Evolutionary conservation across 53 echinoderm and acorn worm species (phyloP), one percentile per base, ranked within the genome.

Genomic region (Apostichopus leukothele): DNA sequence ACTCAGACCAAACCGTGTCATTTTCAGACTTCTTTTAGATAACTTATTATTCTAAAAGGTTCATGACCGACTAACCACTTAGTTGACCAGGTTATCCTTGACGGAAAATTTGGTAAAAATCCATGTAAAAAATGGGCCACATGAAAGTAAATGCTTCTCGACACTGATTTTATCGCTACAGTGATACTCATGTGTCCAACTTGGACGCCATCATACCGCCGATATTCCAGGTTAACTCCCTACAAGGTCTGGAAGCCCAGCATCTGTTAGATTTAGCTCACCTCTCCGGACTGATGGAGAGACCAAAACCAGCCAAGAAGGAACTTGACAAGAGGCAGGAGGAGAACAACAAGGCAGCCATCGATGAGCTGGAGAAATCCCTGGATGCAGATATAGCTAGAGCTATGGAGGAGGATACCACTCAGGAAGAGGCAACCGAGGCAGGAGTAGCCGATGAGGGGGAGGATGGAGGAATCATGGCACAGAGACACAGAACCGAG

Each of bases 311-410:
- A 25, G 77, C 78, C 51, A 89, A 92, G 94, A 91, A 67, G 12
- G 86, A 85, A 73, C 39, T 9, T 11, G 74, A 52, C 19, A 78
- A 55, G 84, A 87, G 9, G 54, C 23, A 74, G 39, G 52, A 81
- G 51, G 78, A 90, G 55, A 63, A 89, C 51, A 87, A 90, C 73
- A 76, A 85, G 22, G 88, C 89, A 23, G 77, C 92, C 68, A 73
- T 88, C 3, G 92, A 92, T 63, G 89, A 86, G 7, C 77, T 95
- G 75, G 97, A 97, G 88, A 92, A 91, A 88, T 95, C 95, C 0
- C 86, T 97, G 74, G 98, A 97, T 95, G 94, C 86, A 39, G 98
- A 97, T n/a, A 97, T 97, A 67, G 98, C 98, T 4, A 91, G 89
- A 60, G 99, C 99, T 1, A 96, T 99, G 92, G 91, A 93, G 53